Evolutionary conservation across 2,888 invertebrate species (phyloP).

Genomic region (Ochropleura plecta): DNA sequence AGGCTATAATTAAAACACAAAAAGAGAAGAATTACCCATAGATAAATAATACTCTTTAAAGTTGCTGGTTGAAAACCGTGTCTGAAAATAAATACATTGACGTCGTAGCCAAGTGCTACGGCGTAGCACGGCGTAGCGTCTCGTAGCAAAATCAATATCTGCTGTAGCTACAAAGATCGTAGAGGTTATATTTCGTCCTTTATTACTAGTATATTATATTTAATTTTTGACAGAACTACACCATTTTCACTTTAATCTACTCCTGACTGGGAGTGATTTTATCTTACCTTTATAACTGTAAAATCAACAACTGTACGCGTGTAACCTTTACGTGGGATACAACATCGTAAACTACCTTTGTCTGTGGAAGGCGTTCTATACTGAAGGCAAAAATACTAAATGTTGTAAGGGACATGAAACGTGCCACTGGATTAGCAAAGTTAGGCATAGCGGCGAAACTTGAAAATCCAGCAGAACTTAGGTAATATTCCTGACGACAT

Average conservation of each 20-base stretch:
- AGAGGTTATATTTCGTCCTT: too few species aligned
- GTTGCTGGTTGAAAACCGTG: not conserved
- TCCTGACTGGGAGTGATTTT: not conserved
- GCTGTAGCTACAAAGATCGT: too few species aligned
- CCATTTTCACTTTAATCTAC: too few species aligned
- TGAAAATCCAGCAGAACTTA: not conserved
- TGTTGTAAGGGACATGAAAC: not conserved
- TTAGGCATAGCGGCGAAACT: not conserved
- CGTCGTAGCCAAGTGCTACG: constrained; percentile 27
- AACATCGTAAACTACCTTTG: not conserved
- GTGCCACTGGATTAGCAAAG: not conserved
- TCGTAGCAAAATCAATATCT: constrained; percentile 16
- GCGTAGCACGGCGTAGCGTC: constrained; percentile 37
- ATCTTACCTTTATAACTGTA: not conserved
- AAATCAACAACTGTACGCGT: constrained; percentile 3
- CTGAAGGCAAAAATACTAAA: not conserved
- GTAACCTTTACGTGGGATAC: not conserved
- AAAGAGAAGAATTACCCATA: too few species aligned
- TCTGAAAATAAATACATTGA: not conserved
- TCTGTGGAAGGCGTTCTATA: not conserved
- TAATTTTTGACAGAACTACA: too few species aligned
- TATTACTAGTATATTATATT: too few species aligned
- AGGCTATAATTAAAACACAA: too few species aligned
- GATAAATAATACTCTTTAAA: too few species aligned
- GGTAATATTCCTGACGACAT: not conserved